Conservation (phyloP, 2,113 vertebrate genomes). For the Archocentrus centrarchus region DNA sequence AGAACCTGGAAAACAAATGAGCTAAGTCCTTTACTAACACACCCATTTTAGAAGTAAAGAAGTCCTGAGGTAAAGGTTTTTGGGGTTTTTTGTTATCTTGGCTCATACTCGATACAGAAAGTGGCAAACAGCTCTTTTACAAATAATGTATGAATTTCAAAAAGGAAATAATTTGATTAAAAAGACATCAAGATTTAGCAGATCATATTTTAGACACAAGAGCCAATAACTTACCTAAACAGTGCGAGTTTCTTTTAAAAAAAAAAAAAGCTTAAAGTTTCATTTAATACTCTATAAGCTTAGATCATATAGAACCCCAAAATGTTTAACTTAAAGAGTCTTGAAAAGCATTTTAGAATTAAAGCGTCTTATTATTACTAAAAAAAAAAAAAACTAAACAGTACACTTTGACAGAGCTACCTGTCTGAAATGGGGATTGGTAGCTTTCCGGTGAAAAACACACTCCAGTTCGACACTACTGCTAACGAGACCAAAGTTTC, state of each 20-base stretch:
- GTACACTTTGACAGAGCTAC: background rate
- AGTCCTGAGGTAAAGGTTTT: background rate
- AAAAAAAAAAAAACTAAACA: background rate
- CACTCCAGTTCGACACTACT: constrained; percentile 47
- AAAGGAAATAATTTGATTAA: background rate
- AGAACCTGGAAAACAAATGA: background rate
- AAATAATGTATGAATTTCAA: background rate
- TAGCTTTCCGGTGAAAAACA: constrained; percentile 54
- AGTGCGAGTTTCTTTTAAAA: background rate
- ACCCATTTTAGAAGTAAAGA: background rate
- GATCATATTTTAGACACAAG: background rate
- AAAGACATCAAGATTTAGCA: background rate
- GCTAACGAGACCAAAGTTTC: constrained; percentile 75
- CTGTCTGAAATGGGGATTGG: constrained; percentile 24
- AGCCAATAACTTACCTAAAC: background rate
- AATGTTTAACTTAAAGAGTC: background rate
- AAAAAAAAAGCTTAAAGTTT: background rate
- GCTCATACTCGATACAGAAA: background rate
- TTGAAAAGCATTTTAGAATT: background rate
- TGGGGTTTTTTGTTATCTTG: background rate
- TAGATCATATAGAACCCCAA: background rate
- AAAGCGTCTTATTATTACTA: background rate
- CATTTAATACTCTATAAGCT: accelerated
- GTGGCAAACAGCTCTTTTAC: background rate
- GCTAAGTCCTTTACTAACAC: background rate